Base-by-base conservation (phyloP, 23 tunicate species). In the Styela plicata region DNA sequence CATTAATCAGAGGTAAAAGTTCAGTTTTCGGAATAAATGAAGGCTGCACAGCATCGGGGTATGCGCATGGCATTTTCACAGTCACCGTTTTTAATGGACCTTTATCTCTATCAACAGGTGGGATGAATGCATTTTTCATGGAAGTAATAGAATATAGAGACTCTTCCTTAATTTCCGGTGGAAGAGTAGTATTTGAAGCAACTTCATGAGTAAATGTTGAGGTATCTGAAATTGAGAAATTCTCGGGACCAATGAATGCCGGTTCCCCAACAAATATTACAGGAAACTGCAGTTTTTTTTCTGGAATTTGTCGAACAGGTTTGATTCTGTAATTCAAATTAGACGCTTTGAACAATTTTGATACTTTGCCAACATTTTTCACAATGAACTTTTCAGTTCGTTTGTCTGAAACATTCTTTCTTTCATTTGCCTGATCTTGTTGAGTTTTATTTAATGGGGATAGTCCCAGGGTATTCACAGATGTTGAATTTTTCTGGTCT, bases 251-350 rank as follows among this genome's bases (percentile, higher is more conserved):
- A 30, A 71, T 17, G 29, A 71, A 71, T 7, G 77, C 77, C 3
- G 37, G 77, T 36, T 71, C 77, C 5, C 77, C 77, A 34, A 71
- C 37, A 29, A 18, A 71, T 3, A 71, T 34, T 16, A 71, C 35
- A 21, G 77, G 77, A 32, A 34, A 71, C 5, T 3, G 7, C 77
- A 71, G 36, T 3, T 27, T 26, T 71, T 71, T 71, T 3, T 13
- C 7, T 5, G 57, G 7, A 7, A 44, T 44, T 5, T 44, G 57
- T 44, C 57, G 57, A 5, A 71, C 77, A 16, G 77, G 77, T 32
- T 71, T 71, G 34, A 71, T 71, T 34, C 34, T 71, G 77, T 71
- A 71, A 71, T 30, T 71, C 17, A 71, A 34, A 32, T 71, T 71
- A 3, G 77, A 71, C 24, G 29, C 77, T 31, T 32, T 31, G 17